phyloP scores from a whole-genome alignment of 2,113 vertebrate genomes.

The Perca schrenkii region DNA sequence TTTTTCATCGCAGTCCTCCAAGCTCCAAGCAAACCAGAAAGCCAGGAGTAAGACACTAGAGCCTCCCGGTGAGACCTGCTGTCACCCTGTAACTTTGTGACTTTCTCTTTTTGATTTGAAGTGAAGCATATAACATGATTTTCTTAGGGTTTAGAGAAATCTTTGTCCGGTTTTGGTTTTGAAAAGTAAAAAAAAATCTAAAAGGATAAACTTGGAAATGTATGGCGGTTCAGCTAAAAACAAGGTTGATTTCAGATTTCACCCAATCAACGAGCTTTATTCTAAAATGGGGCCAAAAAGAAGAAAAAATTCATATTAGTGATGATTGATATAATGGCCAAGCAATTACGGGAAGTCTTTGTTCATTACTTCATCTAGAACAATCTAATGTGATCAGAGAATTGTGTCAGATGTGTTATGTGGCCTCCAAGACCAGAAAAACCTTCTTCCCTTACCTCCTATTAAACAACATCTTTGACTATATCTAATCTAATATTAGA shows the following conservation, averaged over 20 bases:
- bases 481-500: neutral
- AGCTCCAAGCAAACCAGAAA: slow-evolving; percentile 91
- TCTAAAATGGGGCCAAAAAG: neutral
- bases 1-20: slow-evolving; percentile 89
- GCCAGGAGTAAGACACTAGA: slow-evolving; percentile 90
- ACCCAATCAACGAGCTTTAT: no score
- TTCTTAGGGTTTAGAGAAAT: neutral
- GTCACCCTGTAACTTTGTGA: neutral
- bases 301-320: neutral
- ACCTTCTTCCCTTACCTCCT: neutral
- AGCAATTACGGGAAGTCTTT: neutral
- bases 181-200: neutral
- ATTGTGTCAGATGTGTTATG: neutral
- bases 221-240: neutral
- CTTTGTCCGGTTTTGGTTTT: no score
- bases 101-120: neutral
- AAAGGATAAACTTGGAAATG: neutral
- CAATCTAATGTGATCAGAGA: neutral
- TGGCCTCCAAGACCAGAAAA: neutral
- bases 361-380: neutral
- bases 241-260: neutral
- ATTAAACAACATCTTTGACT: neutral
- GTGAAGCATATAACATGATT: neutral
- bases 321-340: neutral
- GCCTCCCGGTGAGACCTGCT: slow-evolving; percentile 82